A percentile compares a stretch with the other conserved stretches of the same genome.
Conservation (phyloP, 2,888 invertebrate species). For the Nycteola revayana region DNA sequence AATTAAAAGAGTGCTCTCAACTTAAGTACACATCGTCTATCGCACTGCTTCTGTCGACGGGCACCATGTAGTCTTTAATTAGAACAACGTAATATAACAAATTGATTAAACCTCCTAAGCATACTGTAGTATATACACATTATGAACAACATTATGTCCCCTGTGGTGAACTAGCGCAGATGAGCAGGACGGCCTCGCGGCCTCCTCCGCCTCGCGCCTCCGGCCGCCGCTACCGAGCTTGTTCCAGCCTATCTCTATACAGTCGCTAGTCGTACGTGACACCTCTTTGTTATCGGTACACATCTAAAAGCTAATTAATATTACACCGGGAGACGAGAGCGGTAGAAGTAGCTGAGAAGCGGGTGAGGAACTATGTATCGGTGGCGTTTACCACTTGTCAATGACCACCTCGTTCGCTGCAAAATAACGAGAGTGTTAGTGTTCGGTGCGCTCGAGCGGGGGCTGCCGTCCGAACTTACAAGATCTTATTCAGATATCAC, state of each 20-base stretch:
- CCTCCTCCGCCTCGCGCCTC: slow-evolving; percentile 34
- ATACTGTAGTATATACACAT: slow-evolving; percentile 81
- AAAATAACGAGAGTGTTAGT: slow-evolving; percentile 80
- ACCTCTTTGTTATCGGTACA: slow-evolving; percentile 41
- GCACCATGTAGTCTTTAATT: slow-evolving; percentile 81
- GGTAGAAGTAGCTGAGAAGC: slow-evolving; percentile 73
- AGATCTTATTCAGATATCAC: slow-evolving; percentile 72
- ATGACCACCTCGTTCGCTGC: slow-evolving; percentile 87
- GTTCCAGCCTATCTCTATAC: slow-evolving; percentile 30
- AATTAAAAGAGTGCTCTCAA: slow-evolving; percentile 79
- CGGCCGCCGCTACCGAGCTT: slow-evolving; percentile 31
- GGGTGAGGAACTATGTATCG: slow-evolving; percentile 74
- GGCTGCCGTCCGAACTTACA: slow-evolving; percentile 71
- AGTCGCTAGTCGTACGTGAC: slow-evolving; percentile 36
- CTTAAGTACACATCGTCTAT: slow-evolving; percentile 81
- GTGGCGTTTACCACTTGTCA: slow-evolving; percentile 85
- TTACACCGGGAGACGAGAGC: slow-evolving; percentile 66
- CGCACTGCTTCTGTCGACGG: slow-evolving; percentile 80
- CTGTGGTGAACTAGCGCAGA: slow-evolving; percentile 65
- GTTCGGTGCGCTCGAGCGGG: slow-evolving; percentile 56
- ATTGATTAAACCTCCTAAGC: slow-evolving; percentile 80
- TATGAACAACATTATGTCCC: slow-evolving; percentile 75
- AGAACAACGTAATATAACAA: slow-evolving; percentile 80
- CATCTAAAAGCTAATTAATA: slow-evolving; percentile 56
- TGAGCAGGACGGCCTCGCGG: slow-evolving; percentile 43